Base-by-base conservation (phyloP, 2,797 vertebrate genomes). In the Sylvilagus floridanus region DNA sequence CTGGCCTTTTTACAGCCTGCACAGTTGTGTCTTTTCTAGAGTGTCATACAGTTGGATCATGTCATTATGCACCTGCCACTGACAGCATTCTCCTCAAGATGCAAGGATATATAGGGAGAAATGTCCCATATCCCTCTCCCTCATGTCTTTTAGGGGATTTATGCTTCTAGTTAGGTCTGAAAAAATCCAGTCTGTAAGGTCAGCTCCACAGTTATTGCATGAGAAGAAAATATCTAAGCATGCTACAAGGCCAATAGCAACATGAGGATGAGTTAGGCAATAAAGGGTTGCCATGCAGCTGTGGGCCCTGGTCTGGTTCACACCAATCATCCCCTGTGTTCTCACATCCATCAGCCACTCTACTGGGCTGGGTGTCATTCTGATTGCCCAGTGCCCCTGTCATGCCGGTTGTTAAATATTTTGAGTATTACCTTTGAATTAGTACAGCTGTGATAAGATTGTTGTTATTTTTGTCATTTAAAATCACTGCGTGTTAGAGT, bases 391-490 rank as follows among this genome's bases (percentile, higher is more conserved):
- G 66, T 22, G 7, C 12, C 66, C 19, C 60, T 81, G 32, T 65
- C 60, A 21, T 35, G 50, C 13, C n/a, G 71, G 30, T 37, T 42
- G 32, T 75, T 79, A 75, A 72, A 52, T 78, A 83, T 65, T 94
- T 93, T 84, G 47, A 66, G 54, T 75, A 63, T 65, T 52, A 88
- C 3, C 54, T 32, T 92, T 62, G 32, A 90, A 84, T 63, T 77
- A 90, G 68, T 54, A 78, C 2, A 52, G 22, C 42, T 83, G 14
- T 62, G 52, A 84, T 71, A 84, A 84, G 65, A n/a, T 78, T 83
- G 91, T 81, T 75, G 11, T 84, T 78, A 66, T 28, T 88, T 90
- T 42, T 71, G 32, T 60, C 60, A 88, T 42, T 81, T 96, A 42
- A 65, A 91, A 85, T 76, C 52, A 57, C n/a, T 16, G 47, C 19